phyloP scores from a whole-genome alignment of 2,113 vertebrate genomes.

The Sialia sialis region DNA sequence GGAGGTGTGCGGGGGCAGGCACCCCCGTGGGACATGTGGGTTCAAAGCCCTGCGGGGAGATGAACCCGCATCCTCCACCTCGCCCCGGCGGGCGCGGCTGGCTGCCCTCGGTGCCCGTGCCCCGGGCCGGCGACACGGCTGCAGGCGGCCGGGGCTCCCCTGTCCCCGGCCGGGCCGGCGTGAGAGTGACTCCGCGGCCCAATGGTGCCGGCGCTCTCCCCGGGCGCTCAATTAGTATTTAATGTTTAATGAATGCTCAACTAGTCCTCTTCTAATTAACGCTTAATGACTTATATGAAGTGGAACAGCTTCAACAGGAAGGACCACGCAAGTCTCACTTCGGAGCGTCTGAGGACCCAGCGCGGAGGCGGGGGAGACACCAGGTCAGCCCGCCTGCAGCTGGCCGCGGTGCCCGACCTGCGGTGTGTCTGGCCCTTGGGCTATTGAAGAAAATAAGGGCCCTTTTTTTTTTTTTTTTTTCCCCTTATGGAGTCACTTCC shows the following conservation, averaged over 20 bases:
- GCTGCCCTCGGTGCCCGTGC: neutral
- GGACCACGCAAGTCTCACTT: neutral
- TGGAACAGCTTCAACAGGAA: constrained; percentile 51
- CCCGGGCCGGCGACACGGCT: neutral
- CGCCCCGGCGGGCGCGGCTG: neutral
- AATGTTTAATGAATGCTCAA: constrained; percentile 35
- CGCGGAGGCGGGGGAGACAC: neutral
- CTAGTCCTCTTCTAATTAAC: constrained; percentile 57
- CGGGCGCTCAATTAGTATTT: constrained; percentile 50
- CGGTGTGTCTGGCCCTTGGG: neutral
- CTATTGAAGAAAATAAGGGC: neutral
- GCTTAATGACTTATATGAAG: constrained; percentile 11
- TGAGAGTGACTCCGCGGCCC: constrained; percentile 20
- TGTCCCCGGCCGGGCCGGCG: neutral
- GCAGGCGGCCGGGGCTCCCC: neutral
- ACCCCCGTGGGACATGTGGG: neutral
- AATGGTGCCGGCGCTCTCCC: neutral
- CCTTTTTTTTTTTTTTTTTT: neutral
- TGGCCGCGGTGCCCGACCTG: rapidly evolving
- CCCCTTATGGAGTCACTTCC: neutral
- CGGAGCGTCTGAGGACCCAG: neutral
- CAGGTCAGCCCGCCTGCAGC: neutral
- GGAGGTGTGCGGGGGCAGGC: neutral
- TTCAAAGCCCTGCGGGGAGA: neutral
- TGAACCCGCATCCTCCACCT: neutral